phyloP scores from a whole-genome alignment of 2,797 vertebrate genomes.

The Sparus aurata region DNA sequence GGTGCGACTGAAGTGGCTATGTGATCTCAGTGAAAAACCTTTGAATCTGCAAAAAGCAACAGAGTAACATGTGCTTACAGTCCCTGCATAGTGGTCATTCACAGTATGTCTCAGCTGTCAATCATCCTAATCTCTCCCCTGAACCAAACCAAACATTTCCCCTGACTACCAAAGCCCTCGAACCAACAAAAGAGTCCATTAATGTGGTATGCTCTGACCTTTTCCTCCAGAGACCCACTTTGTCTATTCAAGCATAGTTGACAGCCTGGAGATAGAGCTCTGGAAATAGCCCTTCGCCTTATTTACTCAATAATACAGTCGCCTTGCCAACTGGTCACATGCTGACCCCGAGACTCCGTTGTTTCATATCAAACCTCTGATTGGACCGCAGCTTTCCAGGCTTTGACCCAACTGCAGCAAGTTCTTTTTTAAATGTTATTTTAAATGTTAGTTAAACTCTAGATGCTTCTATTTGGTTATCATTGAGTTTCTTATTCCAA shows the following conservation, averaged over 20 bases:
- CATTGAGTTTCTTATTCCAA: neutral
- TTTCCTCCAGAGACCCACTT: slow-evolving; percentile 26
- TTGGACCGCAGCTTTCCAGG: neutral
- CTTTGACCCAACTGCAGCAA: neutral
- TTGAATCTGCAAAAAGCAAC: neutral
- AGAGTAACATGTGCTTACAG: neutral
- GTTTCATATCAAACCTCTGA: slow-evolving; percentile 49
- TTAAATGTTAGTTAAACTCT: neutral
- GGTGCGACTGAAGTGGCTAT: neutral
- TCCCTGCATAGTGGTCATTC: neutral
- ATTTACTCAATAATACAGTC: slow-evolving; percentile 66
- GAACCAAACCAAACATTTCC: slow-evolving; percentile 34
- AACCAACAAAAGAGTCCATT: slow-evolving; percentile 31
- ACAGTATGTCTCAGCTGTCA: neutral
- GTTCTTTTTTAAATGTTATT: neutral
- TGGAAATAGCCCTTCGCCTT: slow-evolving; percentile 66
- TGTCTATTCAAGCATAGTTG: slow-evolving; percentile 42
- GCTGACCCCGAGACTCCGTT: slow-evolving; percentile 56
- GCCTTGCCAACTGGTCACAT: slow-evolving; percentile 66
- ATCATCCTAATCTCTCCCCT: slow-evolving; percentile 31
- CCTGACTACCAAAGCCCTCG: slow-evolving; percentile 13
- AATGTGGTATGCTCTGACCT: slow-evolving; percentile 3
- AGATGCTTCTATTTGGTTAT: neutral
- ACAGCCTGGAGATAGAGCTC: slow-evolving; percentile 63
- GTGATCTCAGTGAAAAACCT: neutral